phyloP scores from a whole-genome alignment of 2,888 invertebrate genomes.

The Apodemia duryi region DNA sequence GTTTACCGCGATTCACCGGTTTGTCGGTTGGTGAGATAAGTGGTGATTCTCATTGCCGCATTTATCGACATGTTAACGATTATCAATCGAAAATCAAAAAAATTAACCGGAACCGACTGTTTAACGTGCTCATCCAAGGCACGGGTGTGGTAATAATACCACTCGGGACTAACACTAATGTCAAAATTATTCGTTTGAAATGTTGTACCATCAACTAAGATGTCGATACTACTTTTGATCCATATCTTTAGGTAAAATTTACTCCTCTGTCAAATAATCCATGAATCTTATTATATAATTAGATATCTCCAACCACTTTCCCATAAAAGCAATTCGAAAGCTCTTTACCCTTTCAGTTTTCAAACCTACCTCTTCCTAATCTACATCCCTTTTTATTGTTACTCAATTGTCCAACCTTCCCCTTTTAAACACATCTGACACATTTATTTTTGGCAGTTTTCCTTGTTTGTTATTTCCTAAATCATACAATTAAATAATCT shows the following conservation, averaged over 20 bases:
- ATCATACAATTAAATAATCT: not conserved
- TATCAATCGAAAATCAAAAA: no score
- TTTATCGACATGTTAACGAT: no score
- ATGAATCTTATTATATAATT: not conserved
- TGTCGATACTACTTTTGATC: not conserved
- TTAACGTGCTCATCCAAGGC: no score
- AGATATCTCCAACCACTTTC: not conserved
- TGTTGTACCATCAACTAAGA: no score
- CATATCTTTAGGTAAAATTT: not conserved
- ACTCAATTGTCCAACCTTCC: not conserved
- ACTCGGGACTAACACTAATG: no score
- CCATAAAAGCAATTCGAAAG: not conserved
- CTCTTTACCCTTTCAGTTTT: conserved; percentile 6
- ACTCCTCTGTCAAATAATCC: not conserved
- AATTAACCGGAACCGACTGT: no score
- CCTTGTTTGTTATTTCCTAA: not conserved
- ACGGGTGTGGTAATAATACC: no score
- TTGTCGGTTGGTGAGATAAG: no score
- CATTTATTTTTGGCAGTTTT: not conserved
- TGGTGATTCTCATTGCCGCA: no score
- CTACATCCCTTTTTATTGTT: not conserved
- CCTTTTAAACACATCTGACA: not conserved
- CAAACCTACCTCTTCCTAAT: not conserved
- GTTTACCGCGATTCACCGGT: no score
- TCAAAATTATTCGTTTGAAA: no score